phyloP scores from a whole-genome alignment of 2,797 vertebrate genomes.

The Anisognathus igniventris region DNA sequence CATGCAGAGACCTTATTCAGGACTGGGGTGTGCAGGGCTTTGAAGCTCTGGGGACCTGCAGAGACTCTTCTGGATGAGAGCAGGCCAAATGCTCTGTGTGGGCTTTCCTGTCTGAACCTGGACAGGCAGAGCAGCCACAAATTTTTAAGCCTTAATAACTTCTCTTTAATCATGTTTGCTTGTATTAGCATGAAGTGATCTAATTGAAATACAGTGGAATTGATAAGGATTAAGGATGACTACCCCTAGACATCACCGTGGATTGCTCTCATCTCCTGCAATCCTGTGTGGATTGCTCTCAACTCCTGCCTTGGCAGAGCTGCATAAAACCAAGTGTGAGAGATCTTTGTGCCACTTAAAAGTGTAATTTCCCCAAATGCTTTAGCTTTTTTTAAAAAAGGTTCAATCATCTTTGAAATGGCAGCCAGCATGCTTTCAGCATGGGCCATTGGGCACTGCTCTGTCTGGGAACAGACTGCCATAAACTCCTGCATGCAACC shows the following conservation, averaged over 20 bases:
- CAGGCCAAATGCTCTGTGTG: neutral
- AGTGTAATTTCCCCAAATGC: neutral
- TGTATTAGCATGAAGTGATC: neutral
- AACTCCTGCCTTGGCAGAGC: neutral
- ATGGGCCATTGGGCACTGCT: fast-evolving
- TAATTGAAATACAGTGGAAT: neutral
- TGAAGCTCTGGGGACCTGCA: conserved; percentile 54
- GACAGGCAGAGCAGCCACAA: neutral
- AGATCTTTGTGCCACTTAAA: neutral
- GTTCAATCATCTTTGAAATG: neutral
- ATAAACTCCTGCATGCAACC: neutral
- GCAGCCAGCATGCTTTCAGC: neutral
- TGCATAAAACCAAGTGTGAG: neutral
- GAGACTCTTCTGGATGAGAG: conserved; percentile 51
- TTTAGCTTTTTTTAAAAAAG: neutral
- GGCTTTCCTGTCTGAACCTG: neutral
- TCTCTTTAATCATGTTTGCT: neutral
- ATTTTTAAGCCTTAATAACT: neutral
- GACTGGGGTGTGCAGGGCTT: conserved; percentile 45
- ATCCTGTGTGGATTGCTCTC: fast-evolving
- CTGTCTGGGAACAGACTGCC: neutral
- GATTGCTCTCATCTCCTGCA: neutral
- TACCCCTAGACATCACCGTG: fast-evolving
- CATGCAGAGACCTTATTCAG: conserved; percentile 82
- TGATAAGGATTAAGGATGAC: neutral